Percentiles rank a stretch among this genome's conserved stretches.
These are phyloP conservation scores for Macquaria australasica DNA, from an alignment of 2,113 vertebrate species.

Conservation along the genomic window DNA sequence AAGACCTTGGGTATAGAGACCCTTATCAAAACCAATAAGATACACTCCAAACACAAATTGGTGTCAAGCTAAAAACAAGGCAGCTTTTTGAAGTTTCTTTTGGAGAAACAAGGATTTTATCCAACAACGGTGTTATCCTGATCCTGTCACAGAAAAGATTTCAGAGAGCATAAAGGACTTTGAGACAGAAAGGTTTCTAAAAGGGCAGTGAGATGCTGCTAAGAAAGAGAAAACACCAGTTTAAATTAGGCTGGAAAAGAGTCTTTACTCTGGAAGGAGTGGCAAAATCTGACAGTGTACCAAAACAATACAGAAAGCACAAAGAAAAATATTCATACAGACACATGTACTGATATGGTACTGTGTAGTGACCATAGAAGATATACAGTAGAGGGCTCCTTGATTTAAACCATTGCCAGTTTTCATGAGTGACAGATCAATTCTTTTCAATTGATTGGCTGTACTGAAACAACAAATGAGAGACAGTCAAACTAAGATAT, in stretches of 20 bases:
- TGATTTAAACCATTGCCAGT: background rate
- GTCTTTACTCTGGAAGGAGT: background rate
- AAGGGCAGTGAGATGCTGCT: slow-evolving; percentile 4
- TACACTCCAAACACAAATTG: background rate
- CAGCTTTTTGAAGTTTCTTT: slow-evolving; percentile 2
- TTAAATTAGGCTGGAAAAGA: background rate
- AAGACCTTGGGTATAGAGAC: background rate
- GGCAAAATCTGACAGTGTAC: background rate
- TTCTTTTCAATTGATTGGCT: background rate
- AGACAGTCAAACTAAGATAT: no score
- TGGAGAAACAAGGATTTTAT: background rate
- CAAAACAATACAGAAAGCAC: background rate
- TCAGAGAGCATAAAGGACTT: slow-evolving; percentile 15
- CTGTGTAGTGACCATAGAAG: background rate
- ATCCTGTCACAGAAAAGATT: slow-evolving; percentile 15
- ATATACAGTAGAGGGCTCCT: background rate
- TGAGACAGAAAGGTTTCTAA: slow-evolving; percentile 30
- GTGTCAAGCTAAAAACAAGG: slow-evolving; percentile 16
- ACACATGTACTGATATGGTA: background rate
- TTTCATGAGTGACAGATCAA: background rate
- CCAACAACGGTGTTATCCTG: slow-evolving; percentile 6
- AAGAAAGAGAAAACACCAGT: background rate
- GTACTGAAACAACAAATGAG: background rate
- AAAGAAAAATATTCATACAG: background rate
- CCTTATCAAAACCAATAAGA: slow-evolving; percentile 8